Evolutionary conservation across 2,888 invertebrate species (phyloP).

Genomic region (Nomada lathburiana): DNA sequence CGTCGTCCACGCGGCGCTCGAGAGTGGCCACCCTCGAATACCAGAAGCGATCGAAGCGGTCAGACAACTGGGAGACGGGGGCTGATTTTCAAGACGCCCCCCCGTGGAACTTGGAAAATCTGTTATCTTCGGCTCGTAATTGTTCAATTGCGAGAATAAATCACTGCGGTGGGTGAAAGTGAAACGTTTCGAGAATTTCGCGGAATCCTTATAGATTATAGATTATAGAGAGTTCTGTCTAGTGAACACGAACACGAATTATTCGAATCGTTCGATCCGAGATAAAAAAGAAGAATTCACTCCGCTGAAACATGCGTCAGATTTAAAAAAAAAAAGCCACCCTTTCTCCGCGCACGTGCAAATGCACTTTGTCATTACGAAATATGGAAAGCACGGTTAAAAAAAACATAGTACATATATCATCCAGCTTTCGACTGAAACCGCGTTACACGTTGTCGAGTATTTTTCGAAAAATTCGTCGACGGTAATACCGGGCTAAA

Average conservation of each 20-base stretch:
- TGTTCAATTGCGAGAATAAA: too few relatives aligned
- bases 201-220: too few relatives aligned
- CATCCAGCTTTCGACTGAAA: not conserved
- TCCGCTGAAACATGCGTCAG: not conserved
- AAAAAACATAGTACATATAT: constrained; percentile 15
- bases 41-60: not conserved
- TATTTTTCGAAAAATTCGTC: not conserved
- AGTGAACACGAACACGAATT: too few relatives aligned
- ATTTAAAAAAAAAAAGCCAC: not conserved
- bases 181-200: too few relatives aligned
- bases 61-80: not conserved
- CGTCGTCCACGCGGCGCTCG: not conserved
- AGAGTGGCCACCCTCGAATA: not conserved
- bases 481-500: not conserved
- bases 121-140: too few relatives aligned
- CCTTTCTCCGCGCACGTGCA: not conserved
- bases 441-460: not conserved
- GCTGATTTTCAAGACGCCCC: not conserved
- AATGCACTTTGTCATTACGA: constrained; percentile 9
- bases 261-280: not conserved
- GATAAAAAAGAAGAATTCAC: not conserved
- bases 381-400: constrained; percentile 19
- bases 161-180: too few relatives aligned
- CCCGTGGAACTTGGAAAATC: not conserved
- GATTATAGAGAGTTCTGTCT: too few relatives aligned